A percentile compares a stretch with the other conserved stretches of the same genome.
phyloP scores from a whole-genome alignment of 2,888 invertebrate genomes.

The Lathronympha strigana region DNA sequence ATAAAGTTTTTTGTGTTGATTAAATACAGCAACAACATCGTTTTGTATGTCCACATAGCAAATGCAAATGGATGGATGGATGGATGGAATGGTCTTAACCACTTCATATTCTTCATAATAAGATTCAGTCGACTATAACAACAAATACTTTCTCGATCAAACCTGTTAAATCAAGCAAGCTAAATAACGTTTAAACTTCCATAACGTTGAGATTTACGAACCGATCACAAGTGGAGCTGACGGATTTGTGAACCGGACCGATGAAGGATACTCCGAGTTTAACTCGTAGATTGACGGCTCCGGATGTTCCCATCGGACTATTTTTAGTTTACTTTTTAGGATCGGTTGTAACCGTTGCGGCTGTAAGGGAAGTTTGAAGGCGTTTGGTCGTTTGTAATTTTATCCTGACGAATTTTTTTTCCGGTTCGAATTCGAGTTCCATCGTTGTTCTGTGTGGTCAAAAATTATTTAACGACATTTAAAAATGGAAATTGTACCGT shows the following conservation, averaged over 20 bases:
- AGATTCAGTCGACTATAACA: neutral
- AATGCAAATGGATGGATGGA: no score
- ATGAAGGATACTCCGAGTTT: constrained; percentile 38
- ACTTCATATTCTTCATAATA: neutral
- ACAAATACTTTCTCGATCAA: neutral
- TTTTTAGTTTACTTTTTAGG: constrained; percentile 41
- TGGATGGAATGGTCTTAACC: neutral
- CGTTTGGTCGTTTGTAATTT: neutral
- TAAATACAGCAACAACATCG: no score
- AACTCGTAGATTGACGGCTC: constrained; percentile 46
- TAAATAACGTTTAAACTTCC: constrained; percentile 25
- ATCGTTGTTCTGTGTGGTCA: no score
- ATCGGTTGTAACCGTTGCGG: constrained; percentile 16
- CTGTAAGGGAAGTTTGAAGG: neutral
- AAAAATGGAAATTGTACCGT: no score
- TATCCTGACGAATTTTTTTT: neutral
- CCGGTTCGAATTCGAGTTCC: neutral
- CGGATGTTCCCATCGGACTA: constrained; percentile 43
- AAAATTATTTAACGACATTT: no score
- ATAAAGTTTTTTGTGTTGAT: no score
- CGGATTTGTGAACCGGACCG: constrained; percentile 38
- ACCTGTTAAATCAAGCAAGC: constrained; percentile 9
- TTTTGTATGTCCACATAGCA: no score
- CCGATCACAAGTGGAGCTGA: constrained; percentile 37
- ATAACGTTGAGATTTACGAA: constrained; percentile 35